Base-by-base conservation (phyloP, 2,888 invertebrate species). In the Peribatodes rhomboidaria region DNA sequence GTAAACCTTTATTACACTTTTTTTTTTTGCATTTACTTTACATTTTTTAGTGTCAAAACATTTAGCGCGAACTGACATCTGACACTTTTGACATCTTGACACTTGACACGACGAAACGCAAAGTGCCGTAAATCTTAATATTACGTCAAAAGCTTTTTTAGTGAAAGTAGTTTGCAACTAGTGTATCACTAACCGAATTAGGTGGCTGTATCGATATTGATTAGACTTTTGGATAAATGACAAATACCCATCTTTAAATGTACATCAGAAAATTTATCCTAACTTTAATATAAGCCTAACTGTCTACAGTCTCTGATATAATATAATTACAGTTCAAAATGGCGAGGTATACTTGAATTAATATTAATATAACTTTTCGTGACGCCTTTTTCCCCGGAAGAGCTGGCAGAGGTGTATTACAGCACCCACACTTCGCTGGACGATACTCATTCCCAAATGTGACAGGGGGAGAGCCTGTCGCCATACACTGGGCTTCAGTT, bases 251-350 rank as follows among this genome's bases (percentile, higher is more conserved):
- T n/a, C 59, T 46, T 56, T 44, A 50, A 68, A 66, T 65, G 53
- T 79, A 81, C 73, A 78, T 69, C 55, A 66, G 70, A 79, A 78
- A 54, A 46, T 77, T 78, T 75, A 74, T 58, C 54, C 71, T 79
- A 79, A 67, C 63, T 78, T 57, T 66, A 67, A 58, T 61, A 60
- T 67, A 66, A 74, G 72, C 73, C 75, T 79, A 79, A 72, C 65
- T 37, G 65, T 77, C 76, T 76, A 75, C 76, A 78, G 77, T 78
- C 78, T 77, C 75, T 71, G 68, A 75, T 72, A 69, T 61, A 31
- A 33, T 64, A 39, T 56, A 64, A 50, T 55, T 55, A 54, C 35
- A 59, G 52, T 53, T 59, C 9, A 0, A 46, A 49, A 39, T 10
- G 18, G 18, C 11, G 52, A 49, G 60, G 57, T 66, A 66, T 54